phyloP scores from a whole-genome alignment of 2,113 vertebrate species.

The Furnarius figulus region DNA sequence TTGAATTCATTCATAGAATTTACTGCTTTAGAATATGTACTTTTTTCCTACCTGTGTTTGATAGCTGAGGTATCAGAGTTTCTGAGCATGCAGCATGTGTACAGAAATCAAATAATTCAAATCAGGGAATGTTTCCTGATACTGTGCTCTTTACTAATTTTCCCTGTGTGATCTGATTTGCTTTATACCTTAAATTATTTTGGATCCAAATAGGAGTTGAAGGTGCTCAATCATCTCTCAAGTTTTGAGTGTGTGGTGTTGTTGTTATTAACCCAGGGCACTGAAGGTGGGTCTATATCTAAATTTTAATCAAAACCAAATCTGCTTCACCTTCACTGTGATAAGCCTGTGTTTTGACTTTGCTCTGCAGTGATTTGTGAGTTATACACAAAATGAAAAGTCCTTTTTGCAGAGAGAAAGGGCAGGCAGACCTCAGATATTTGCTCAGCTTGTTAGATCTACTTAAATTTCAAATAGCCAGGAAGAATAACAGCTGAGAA shows the following conservation, averaged over 20 bases:
- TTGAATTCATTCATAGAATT: background rate
- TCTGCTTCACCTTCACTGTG: constrained; percentile 1
- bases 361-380: background rate
- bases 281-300: background rate
- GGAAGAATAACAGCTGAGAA: background rate
- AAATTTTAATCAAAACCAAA: background rate
- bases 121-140: background rate
- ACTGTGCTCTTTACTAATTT: background rate
- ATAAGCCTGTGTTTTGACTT: background rate
- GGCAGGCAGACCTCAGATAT: background rate
- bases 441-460: background rate
- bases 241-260: background rate
- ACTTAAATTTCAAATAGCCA: background rate
- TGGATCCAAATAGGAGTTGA: background rate
- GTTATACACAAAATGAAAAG: background rate
- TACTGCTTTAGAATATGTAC: background rate
- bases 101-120: background rate
- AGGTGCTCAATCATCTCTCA: background rate
- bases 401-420: background rate
- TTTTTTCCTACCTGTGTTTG: background rate
- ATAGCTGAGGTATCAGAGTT: background rate
- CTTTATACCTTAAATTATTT: background rate
- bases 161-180: background rate
- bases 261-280: background rate
- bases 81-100: background rate